Evolutionary conservation across 2,888 invertebrate species (phyloP).

Genomic region (Dusona sp.): DNA sequence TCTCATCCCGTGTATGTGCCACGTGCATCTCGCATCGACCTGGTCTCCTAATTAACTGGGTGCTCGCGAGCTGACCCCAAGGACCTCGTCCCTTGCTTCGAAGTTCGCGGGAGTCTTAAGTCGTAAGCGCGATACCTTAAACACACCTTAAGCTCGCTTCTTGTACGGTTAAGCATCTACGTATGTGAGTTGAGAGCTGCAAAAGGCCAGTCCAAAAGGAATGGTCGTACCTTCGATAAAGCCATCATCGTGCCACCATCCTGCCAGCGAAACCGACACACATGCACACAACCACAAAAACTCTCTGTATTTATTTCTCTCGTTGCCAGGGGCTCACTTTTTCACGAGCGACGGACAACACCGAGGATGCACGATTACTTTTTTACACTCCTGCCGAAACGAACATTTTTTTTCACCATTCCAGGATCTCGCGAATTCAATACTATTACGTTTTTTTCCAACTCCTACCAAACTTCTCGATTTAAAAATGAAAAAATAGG

Average conservation of each 20-base stretch:
- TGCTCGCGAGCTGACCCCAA: conserved; percentile 82
- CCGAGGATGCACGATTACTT: conserved; percentile 57
- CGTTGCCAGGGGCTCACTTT: conserved; percentile 58
- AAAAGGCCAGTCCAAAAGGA: conserved; percentile 52
- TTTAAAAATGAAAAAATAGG: not conserved
- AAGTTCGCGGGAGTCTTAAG: conserved; percentile 72
- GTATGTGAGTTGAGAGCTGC: conserved; percentile 44
- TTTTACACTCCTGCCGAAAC: conserved; percentile 17
- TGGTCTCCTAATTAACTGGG: conserved; percentile 84
- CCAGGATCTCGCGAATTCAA: not conserved
- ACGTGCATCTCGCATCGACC: conserved; percentile 78
- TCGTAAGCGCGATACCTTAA: conserved; percentile 62
- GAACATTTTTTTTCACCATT: conserved; percentile 14
- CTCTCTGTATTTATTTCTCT: conserved; percentile 10
- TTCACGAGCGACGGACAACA: conserved; percentile 42
- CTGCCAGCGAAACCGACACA: conserved; percentile 28
- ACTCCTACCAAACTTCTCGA: not conserved
- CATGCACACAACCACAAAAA: not conserved
- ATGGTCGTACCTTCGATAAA: conserved; percentile 77
- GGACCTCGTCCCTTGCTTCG: conserved; percentile 75
- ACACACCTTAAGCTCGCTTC: conserved; percentile 59
- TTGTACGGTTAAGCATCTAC: conserved; percentile 2
- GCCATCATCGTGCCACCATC: conserved; percentile 81
- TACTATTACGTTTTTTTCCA: not conserved
- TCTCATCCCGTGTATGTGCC: conserved; percentile 75